Evolutionary conservation across 2,888 invertebrate species (phyloP), one percentile per base, ranked within the genome.

Genomic region (Cylindroiulus punctatus): DNA sequence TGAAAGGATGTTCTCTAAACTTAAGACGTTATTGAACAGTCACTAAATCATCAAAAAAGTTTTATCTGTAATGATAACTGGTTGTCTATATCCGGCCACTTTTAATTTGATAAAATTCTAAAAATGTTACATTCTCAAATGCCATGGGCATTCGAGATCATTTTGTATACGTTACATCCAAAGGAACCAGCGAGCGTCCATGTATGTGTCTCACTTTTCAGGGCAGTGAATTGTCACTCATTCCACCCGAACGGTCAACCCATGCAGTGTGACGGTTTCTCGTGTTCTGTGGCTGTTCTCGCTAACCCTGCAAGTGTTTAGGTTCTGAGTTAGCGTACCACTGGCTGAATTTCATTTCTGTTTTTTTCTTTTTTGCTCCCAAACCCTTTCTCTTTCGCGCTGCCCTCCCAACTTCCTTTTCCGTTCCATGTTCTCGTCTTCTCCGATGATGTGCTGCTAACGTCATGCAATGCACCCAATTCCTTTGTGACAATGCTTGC

Each of bases 361-460:
- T 36, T 36, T 36, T 36, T 36, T 36, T 36, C 36, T 36, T 36
- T 36, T 36, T 36, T 36, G 36, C 26, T 83, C 36, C 32, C 40
- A 40, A 42, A 12, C 22, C 83, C 40, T 83, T n/a, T 26, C 81
- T 81, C 36, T 83, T 83, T 83, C 44, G 10, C n/a, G n/a, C 40
- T 40, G n/a, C 42, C n/a, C 17, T n/a, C 42, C 81, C 42, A n/a
- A 83, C 19, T n/a, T 30, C 30, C 76, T 76, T 76, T 76, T 76
- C 26, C 30, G 5, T 76, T 22, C 22, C 40, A 40, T 26, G 12
- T 83, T 83, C 83, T 40, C 22, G 12, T 40, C 36, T 40, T 83
- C 26, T 22, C 83, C 32, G 19, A 40, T 83, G 42, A 30, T 65
- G 65, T 65, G 26, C 22, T 65, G 22, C 76, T 36, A 19, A 19